Base-by-base conservation (phyloP, 2,113 vertebrate species). In the Perca fluviatilis region DNA sequence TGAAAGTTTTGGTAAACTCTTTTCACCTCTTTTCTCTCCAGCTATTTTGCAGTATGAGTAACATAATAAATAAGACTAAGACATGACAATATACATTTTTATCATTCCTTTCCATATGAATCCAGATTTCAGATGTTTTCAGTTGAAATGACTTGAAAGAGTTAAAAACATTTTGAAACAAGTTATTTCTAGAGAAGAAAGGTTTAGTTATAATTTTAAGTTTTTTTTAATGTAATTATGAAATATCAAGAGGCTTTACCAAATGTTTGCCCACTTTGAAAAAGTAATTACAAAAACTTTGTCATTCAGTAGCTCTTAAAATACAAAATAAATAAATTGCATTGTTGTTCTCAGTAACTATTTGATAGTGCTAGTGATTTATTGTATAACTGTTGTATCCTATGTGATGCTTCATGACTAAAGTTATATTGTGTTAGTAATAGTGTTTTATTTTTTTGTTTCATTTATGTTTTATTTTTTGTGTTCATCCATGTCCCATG, bases 1-100 rank as follows among this genome's bases (percentile, higher is more conserved):
- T 30, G 6, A 0, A 12, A 0, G 11, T 62, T 1, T 11, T 80
- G 91, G 92, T 93, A 92, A 92, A 85, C 30, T 30, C 0, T 30
- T 46, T 63, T 57, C n/a, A 33, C 56, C 10, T 1, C 18, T 12
- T 73, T 82, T 57, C 14, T 46, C 4, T 49, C 23, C 4, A 15
- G 2, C 6, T 6, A 4, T 12, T 76, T 75, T 40, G 8, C 2
- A n/a, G 5, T 57, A 71, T 30, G 14, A 51, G 1, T 25, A 16
- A 51, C 58, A 47, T 14, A 16, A 19, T 12, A 16, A 30, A 23
- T 46, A 46, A 21, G 9, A 13, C 11, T 46, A 54, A 6, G 5
- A 36, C 27, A 36, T 0, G 2, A 5, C 15, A 30, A 6, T 15
- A 2, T 53, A 15, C 23, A 16, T 49, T 30, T 49, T 0, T 4